A percentile compares a stretch with the other conserved stretches of the same genome.
Conservation (phyloP, 2,113 vertebrate species). For the Malurus elegans region DNA sequence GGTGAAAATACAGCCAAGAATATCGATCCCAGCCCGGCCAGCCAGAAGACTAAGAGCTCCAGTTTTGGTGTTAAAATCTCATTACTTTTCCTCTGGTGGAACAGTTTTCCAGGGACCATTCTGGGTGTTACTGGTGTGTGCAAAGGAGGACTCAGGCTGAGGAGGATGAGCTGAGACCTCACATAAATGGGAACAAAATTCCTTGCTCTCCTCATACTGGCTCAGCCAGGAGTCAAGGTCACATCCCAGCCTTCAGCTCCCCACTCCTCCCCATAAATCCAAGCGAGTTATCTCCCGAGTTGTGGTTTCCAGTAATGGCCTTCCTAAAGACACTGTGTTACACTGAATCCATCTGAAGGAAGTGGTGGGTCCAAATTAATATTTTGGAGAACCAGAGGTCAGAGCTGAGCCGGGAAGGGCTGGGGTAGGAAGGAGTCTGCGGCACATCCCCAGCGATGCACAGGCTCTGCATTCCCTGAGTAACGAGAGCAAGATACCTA, state of each 20-base stretch:
- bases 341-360: not conserved
- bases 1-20: not conserved
- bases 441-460: not conserved
- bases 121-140: not conserved
- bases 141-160: not conserved
- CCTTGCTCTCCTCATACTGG: fast-evolving
- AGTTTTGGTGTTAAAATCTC: not conserved
- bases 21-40: not conserved
- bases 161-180: not conserved
- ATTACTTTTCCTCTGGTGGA: not conserved
- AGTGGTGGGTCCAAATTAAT: not conserved
- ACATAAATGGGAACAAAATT: not conserved
- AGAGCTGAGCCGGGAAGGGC: not conserved
- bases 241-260: not conserved
- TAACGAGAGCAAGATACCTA: conserved; percentile 50
- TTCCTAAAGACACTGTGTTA: not conserved
- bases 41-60: not conserved
- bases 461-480: not conserved
- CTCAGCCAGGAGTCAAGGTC: not conserved
- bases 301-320: not conserved
- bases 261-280: not conserved
- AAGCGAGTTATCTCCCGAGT: not conserved
- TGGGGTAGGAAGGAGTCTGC: not conserved
- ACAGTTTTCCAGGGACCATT: not conserved
- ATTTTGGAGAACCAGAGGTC: not conserved